These are phyloP conservation scores for Herpetotheres cachinnans DNA, from an alignment of 2,113 vertebrate species.

Conservation along the genomic window DNA sequence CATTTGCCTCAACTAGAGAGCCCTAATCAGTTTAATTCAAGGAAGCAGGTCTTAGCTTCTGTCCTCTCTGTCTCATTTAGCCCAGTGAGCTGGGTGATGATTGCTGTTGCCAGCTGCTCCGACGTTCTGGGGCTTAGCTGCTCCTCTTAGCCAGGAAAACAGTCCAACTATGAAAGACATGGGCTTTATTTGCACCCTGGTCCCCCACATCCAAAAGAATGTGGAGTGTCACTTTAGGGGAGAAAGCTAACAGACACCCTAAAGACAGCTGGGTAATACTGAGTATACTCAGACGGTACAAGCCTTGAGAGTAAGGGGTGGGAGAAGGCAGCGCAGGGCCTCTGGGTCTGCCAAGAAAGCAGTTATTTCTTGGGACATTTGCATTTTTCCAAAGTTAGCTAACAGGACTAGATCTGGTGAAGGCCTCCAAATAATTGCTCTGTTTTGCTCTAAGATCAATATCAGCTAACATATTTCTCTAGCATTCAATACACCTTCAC, in stretches of 20 bases:
- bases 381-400: background rate
- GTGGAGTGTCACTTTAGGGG: accelerated
- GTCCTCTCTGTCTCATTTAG: background rate
- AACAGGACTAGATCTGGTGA: background rate
- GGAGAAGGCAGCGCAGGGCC: background rate
- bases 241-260: background rate
- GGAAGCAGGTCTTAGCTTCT: background rate
- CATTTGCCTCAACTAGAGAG: background rate
- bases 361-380: background rate
- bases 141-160: background rate
- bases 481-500: background rate
- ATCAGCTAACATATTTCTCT: background rate
- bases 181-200: background rate
- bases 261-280: background rate
- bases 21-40: background rate
- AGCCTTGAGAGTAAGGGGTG: background rate
- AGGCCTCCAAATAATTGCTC: background rate
- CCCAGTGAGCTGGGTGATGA: background rate
- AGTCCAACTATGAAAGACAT: background rate
- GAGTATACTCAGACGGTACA: background rate
- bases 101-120: background rate
- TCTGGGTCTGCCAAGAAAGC: background rate
- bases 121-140: background rate
- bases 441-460: background rate
- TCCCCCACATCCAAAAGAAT: background rate